phyloP scores from a whole-genome alignment of 2,113 vertebrate genomes.

The Caretta caretta region DNA sequence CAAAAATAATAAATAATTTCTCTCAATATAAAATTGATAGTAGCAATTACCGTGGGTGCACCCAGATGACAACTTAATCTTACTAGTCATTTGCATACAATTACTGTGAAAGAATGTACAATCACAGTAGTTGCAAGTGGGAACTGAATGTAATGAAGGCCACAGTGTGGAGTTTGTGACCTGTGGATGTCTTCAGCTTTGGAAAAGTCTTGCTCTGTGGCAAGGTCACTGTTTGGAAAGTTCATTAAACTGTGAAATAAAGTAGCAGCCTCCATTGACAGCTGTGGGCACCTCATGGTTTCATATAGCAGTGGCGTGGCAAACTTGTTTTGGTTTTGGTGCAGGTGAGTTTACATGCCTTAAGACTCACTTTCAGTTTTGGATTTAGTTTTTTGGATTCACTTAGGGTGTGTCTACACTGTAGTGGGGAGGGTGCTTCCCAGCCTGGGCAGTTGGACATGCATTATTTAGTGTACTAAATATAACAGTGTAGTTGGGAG shows the following conservation, averaged over 20 bases:
- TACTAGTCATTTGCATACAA: neutral
- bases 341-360: neutral
- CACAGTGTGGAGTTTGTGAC: neutral
- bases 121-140: fast-evolving
- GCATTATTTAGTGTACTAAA: neutral
- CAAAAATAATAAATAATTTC: neutral
- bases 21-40: neutral
- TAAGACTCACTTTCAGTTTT: neutral
- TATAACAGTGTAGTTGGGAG: neutral
- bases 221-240: neutral
- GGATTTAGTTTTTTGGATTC: neutral
- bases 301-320: fast-evolving
- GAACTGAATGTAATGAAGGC: neutral
- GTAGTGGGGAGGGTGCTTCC: neutral
- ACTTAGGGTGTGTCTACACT: neutral
- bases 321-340: neutral
- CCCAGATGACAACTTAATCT: neutral
- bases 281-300: neutral
- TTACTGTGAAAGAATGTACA: neutral
- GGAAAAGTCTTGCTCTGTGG: neutral
- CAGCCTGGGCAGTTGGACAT: neutral
- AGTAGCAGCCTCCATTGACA: neutral
- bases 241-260: neutral
- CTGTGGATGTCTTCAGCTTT: neutral
- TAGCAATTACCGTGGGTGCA: neutral